Base-by-base conservation (phyloP, 2,888 invertebrate genomes). In the Leptopterna dolabrata region DNA sequence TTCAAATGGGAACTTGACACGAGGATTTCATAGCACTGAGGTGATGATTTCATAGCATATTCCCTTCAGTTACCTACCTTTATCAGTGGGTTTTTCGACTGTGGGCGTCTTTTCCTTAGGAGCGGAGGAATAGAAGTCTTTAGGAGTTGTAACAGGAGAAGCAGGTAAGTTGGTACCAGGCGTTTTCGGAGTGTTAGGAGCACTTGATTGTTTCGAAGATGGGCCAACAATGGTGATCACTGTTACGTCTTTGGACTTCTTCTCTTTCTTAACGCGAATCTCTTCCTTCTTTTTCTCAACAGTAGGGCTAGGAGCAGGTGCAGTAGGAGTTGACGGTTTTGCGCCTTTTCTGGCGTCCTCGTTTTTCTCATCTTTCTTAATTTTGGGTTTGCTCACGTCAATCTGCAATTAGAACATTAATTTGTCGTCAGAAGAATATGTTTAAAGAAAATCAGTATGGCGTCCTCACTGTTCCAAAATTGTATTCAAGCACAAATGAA, bases 141-240 rank as follows among this genome's bases (percentile, higher is more conserved):
- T 27, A 19, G 85, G 30, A 19, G 85, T 47, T 9, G 51, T 76
- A 36, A 24, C 43, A 36, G 24, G 55, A 4, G 83, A 41, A 13
- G 55, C 29, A 19, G 63, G 36, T 13, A 29, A 36, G 24, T 13
- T 51, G 16, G 78, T 9, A 3, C 6, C 55, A 9, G 81, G 81
- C 55, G 81, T 81, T 55, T 81, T 81, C 13, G 81, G 81, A 41
- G 73, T 73, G 16, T 16, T 41, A 16, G 55, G 55, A 13, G 81
- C 19, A 16, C 27, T 51, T n/a, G 16, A 9, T 27, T 30, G 45
- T 81, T 81, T 81, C 47, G 51, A 47, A 29, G 30, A 47, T 19
- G 81, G 55, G n/a, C 29, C 47, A 4, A 27, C 55, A 29, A 51
- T 36, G 16, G 90, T 89, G 80, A 92, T 91, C 89, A 91, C 92